Evolutionary conservation across 35 echinoderm and acorn worm species (phyloP), one percentile per base, ranked within the genome.

Genomic region (Patiria miniata): DNA sequence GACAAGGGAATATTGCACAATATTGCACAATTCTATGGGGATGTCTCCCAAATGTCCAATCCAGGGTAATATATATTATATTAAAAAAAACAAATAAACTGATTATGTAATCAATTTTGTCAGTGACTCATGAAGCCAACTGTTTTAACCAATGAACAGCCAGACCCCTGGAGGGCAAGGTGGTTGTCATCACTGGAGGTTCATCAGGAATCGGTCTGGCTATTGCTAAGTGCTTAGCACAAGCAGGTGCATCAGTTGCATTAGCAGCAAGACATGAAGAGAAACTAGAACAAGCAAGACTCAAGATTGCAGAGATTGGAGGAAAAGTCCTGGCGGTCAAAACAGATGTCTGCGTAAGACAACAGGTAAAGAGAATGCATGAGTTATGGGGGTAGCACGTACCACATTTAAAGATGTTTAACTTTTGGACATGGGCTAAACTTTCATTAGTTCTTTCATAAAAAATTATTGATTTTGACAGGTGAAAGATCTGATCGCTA

Each of bases 301-400:
- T 78, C 14, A 50, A 83, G 21, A 87, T 91, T 36, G 88, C 87
- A 51, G 83, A 76, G 17, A 80, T 32, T 28, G 89, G 89, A 82
- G 88, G 89, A 18, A 86, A 61, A n/a, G 85, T 85, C 0, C 77
- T 91, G 7, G 61, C 55, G 12, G 78, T 95, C 29, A 86, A 90
- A 77, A 95, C 88, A 44, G 93, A 95, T 79, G 88, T 95, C 29
- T 79, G 79, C 26, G 84, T 78, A 6, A 80, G 93, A 65, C 79
- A 95, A 51, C 59, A 95, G 83, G 93, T 91, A 84, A 44, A 47
- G n/a, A n/a, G n/a, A n/a, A n/a, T n/a, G n/a, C n/a, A n/a, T n/a
- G n/a, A n/a, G n/a, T n/a, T n/a, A n/a, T n/a, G n/a, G n/a, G n/a
- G n/a, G n/a, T n/a, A n/a, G n/a, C n/a, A n/a, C n/a, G n/a, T n/a